These are phyloP conservation scores for Tuberolachnus salignus DNA, from an alignment of 2,888 invertebrate species.

Conservation along the genomic window DNA sequence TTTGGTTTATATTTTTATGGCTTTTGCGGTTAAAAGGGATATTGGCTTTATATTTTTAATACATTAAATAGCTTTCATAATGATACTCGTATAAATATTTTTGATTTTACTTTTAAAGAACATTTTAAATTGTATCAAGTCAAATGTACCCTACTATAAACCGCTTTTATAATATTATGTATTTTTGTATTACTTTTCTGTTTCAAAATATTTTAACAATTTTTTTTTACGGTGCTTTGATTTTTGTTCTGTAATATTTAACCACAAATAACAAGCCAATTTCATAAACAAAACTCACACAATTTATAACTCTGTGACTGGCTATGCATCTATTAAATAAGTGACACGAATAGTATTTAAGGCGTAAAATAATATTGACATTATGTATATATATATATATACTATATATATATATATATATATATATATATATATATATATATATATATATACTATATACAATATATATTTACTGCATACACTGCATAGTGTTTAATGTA, in stretches of 20 bases:
- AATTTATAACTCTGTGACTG: background rate
- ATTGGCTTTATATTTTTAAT: slow-evolving; percentile 17
- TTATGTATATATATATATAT: background rate
- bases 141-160: slow-evolving; percentile 21
- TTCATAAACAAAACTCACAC: slow-evolving; percentile 27
- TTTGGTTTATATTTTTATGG: slow-evolving; percentile 36
- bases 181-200: slow-evolving; percentile 53
- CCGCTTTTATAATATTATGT: slow-evolving; percentile 36
- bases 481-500: background rate
- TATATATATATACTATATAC: too few relatives aligned
- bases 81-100: background rate
- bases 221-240: slow-evolving; percentile 52
- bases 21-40: slow-evolving; percentile 43
- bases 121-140: background rate
- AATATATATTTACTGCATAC: too few relatives aligned
- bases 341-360: background rate
- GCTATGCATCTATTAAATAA: slow-evolving; percentile 25
- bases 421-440: too few relatives aligned
- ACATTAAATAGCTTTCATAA: background rate
- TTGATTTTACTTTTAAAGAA: background rate
- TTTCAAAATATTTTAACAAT: slow-evolving; percentile 4
- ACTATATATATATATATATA: background rate
- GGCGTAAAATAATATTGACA: background rate
- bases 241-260: slow-evolving; percentile 38
- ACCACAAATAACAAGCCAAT: slow-evolving; percentile 26